These are phyloP conservation scores for Drosophila putrida DNA, from an alignment of 2,888 invertebrate species.

Conservation along the genomic window DNA sequence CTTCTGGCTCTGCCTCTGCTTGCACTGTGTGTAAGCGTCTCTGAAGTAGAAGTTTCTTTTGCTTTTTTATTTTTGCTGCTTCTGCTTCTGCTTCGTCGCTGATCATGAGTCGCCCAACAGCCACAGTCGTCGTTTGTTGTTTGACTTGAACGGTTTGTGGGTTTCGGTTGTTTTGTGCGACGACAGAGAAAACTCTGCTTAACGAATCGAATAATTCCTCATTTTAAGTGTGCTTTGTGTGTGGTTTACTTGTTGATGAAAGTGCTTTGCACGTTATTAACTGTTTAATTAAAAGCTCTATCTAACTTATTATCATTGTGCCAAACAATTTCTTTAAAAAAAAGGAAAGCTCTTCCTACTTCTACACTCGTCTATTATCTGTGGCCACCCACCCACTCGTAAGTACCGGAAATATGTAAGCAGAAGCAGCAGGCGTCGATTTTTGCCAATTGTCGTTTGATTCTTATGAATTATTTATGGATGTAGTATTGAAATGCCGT, in stretches of 20 bases:
- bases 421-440: constrained; percentile 34
- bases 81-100: constrained; percentile 43
- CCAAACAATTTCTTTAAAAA: constrained; percentile 18
- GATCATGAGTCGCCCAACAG: constrained; percentile 53
- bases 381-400: constrained; percentile 62
- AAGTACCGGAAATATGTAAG: constrained; percentile 71
- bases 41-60: constrained; percentile 63
- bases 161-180: constrained; percentile 38
- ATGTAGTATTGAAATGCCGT: constrained; percentile 69
- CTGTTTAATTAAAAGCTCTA: constrained; percentile 31
- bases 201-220: constrained; percentile 30
- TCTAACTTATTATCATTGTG: constrained; percentile 11
- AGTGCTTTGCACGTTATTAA: constrained; percentile 37
- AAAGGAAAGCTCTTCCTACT: background rate
- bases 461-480: constrained; percentile 71
- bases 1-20: constrained; percentile 17
- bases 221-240: constrained; percentile 37
- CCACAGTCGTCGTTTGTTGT: constrained; percentile 72
- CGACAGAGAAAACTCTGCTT: constrained; percentile 11
- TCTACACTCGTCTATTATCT: background rate
- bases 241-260: constrained; percentile 31
- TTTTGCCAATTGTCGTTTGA: constrained; percentile 51
- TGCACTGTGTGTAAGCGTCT: constrained; percentile 33
- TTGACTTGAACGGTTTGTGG: constrained; percentile 73
- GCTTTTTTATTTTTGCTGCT: constrained; percentile 38